phyloP scores from a whole-genome alignment of 2,113 vertebrate genomes.

The Polypterus bichir region DNA sequence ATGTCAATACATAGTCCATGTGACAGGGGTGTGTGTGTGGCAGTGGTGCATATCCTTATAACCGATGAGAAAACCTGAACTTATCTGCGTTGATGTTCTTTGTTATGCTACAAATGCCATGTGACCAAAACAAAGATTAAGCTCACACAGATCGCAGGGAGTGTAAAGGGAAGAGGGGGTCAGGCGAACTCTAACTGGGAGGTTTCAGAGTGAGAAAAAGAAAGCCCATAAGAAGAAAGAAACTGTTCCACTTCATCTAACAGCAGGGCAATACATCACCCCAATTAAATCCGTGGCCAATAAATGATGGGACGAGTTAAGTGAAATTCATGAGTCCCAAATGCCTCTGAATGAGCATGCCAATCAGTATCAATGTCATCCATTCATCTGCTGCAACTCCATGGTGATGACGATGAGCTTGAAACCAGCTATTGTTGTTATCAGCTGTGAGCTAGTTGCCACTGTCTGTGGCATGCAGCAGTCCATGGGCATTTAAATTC shows the following conservation, averaged over 20 bases:
- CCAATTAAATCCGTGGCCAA: conserved; percentile 52
- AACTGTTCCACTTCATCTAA: conserved; percentile 54
- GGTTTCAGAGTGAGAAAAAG: conserved; percentile 20
- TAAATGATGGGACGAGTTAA: conserved; percentile 49
- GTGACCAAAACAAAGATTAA: conserved; percentile 34
- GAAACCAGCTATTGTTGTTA: conserved; percentile 48
- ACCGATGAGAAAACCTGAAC: not conserved
- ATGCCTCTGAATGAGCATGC: conserved; percentile 53
- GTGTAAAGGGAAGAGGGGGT: conserved; percentile 26
- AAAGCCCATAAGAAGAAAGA: conserved; percentile 28
- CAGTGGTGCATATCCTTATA: too few relatives aligned
- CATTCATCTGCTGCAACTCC: conserved; percentile 47
- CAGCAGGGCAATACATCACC: conserved; percentile 48
- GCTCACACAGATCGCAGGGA: conserved; percentile 22
- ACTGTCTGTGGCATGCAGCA: conserved; percentile 35
- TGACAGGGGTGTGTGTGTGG: too few relatives aligned
- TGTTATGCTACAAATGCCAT: conserved; percentile 28
- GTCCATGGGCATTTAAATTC: conserved; percentile 47
- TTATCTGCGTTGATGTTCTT: conserved; percentile 3
- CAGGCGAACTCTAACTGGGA: conserved; percentile 34
- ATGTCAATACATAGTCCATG: too few relatives aligned
- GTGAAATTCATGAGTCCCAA: conserved; percentile 54
- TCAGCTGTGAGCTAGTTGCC: conserved; percentile 46
- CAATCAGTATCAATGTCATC: conserved; percentile 52
- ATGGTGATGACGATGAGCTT: conserved; percentile 55